phyloP scores from a whole-genome alignment of 2,888 invertebrate species.

The Ophioninae sp. region DNA sequence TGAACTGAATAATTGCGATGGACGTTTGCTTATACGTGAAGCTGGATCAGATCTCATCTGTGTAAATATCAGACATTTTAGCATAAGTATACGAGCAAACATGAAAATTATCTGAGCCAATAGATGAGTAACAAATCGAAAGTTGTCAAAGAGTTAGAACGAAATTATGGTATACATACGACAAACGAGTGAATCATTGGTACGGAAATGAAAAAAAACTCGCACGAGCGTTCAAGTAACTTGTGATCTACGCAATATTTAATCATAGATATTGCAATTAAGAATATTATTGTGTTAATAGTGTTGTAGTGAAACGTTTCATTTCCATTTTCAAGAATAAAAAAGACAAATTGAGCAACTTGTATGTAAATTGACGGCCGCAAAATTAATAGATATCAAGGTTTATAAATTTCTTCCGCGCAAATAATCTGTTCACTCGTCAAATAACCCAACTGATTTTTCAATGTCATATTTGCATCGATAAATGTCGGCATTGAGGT shows the following conservation, averaged over 20 bases:
- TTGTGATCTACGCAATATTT: slow-evolving; percentile 48
- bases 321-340: slow-evolving; percentile 59
- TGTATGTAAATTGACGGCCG: slow-evolving; percentile 15
- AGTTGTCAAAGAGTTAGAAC: slow-evolving; percentile 19
- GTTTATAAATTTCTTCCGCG: not conserved
- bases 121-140: slow-evolving; percentile 24
- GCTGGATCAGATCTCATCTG: slow-evolving; percentile 61
- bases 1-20: slow-evolving; percentile 60
- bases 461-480: too few species aligned
- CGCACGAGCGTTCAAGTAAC: slow-evolving; percentile 27
- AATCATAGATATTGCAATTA: slow-evolving; percentile 51
- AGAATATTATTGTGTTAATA: slow-evolving; percentile 50
- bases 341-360: slow-evolving; percentile 35
- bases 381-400: slow-evolving; percentile 9
- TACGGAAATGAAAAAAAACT: slow-evolving; percentile 47
- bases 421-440: not conserved
- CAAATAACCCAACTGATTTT: too few species aligned
- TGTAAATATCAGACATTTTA: slow-evolving; percentile 58
- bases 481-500: too few species aligned
- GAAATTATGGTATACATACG: slow-evolving; percentile 20
- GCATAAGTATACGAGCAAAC: slow-evolving; percentile 51
- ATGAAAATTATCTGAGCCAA: slow-evolving; percentile 59
- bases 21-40: slow-evolving; percentile 55
- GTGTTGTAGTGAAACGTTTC: slow-evolving; percentile 57
- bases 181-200: slow-evolving; percentile 46